A percentile compares a stretch with the other conserved stretches of the same genome.
Evolutionary conservation across 92 coral and sea anemone species (phyloP).

Genomic region (Plumapathes pennacea): DNA sequence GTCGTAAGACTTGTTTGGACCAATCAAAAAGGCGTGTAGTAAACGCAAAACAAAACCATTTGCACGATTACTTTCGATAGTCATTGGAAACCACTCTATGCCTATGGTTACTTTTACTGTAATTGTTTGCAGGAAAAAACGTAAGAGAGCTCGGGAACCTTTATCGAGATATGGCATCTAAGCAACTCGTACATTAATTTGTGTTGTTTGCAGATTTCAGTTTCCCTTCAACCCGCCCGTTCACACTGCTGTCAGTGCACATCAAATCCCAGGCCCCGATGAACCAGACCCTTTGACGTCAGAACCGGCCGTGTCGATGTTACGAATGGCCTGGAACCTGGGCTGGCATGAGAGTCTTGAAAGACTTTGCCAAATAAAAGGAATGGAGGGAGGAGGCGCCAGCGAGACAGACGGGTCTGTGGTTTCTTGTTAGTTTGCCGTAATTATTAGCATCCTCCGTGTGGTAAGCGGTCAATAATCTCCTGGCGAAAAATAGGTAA

Average conservation of each 20-base stretch:
- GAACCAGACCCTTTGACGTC: conserved; percentile 61
- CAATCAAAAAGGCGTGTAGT: too few species aligned
- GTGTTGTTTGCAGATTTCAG: conserved; percentile 62
- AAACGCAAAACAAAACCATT: too few species aligned
- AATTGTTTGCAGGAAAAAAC: too few species aligned
- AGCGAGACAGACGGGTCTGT: conserved; percentile 7
- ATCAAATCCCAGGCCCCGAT: conserved; percentile 50
- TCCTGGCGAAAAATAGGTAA: too few species aligned
- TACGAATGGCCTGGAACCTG: conserved; percentile 92
- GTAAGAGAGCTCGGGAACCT: too few species aligned
- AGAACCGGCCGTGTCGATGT: conserved; percentile 82
- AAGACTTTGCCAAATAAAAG: conserved; percentile 59
- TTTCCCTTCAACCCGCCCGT: conserved; percentile 82
- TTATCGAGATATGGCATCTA: background rate
- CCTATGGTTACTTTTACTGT: too few species aligned
- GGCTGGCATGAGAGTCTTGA: conserved; percentile 84
- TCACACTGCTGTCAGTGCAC: conserved; percentile 60
- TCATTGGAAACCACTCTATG: too few species aligned
- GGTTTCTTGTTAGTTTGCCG: too few species aligned
- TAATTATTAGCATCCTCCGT: too few species aligned
- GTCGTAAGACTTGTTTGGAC: too few species aligned
- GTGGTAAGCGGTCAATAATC: too few species aligned
- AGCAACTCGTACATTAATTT: background rate
- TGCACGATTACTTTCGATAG: too few species aligned
- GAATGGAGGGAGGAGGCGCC: conserved; percentile 25